phyloP scores from a whole-genome alignment of 2,113 vertebrate species.

The Enhydra lutris region DNA sequence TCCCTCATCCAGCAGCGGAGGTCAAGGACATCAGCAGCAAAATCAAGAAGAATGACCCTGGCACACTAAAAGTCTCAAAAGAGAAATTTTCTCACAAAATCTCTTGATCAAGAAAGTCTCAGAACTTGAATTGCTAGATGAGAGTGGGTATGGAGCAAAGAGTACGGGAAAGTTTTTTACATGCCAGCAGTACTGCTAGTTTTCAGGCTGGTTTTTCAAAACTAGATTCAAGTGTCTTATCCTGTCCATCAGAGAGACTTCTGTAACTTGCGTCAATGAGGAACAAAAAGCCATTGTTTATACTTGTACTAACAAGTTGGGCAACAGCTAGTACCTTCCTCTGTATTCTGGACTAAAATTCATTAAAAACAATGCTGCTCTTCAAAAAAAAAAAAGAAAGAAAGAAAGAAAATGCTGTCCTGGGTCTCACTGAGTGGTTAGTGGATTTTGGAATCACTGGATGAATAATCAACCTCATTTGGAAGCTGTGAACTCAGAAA shows the following conservation, averaged over 20 bases:
- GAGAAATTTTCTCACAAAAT: background rate
- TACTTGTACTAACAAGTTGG: background rate
- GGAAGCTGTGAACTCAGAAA: background rate
- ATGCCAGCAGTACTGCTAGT: background rate
- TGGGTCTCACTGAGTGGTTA: constrained; percentile 10
- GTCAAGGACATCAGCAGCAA: background rate
- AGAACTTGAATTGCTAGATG: background rate
- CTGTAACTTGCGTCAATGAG: background rate
- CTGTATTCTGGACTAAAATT: constrained; percentile 14
- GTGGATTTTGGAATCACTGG: background rate
- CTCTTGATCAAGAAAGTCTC: background rate
- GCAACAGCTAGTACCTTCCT: background rate
- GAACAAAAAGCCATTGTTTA: background rate
- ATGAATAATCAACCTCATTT: background rate
- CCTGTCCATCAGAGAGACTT: background rate
- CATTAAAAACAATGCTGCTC: constrained; percentile 12
- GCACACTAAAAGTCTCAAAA: background rate
- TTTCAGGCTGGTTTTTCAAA: background rate
- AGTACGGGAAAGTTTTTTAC: background rate
- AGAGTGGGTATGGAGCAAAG: background rate
- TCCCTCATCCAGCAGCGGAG: background rate
- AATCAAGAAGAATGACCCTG: background rate
- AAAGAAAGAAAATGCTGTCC: no score
- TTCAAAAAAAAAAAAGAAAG: no score
- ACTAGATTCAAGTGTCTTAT: background rate